Conservation (phyloP, 2,113 vertebrate species). For the Leucopternis melanops region DNA sequence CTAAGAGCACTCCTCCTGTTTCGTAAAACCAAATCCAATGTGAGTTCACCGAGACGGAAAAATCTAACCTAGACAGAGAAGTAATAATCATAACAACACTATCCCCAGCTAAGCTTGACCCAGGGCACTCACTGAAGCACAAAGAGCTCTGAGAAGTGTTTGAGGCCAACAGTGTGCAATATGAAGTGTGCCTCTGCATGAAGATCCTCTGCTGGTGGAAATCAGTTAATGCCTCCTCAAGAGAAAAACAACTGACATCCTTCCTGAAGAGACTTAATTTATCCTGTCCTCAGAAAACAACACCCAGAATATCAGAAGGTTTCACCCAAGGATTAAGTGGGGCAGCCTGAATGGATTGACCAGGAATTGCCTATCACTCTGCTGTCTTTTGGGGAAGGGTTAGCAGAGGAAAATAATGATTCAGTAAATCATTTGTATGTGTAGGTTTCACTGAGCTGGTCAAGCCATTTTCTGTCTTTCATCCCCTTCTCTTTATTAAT, state of each 20-base stretch:
- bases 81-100: neutral
- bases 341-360: neutral
- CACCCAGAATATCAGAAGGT: neutral
- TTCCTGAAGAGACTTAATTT: neutral
- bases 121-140: neutral
- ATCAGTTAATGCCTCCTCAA: neutral
- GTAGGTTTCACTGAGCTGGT: neutral
- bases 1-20: neutral
- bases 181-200: neutral
- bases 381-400: neutral
- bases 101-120: neutral
- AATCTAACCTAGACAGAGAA: neutral
- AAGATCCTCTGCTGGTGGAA: neutral
- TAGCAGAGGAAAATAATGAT: neutral
- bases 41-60: neutral
- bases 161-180: neutral
- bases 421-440: neutral
- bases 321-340: neutral
- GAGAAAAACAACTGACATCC: neutral
- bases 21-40: neutral
- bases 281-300: neutral
- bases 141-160: neutral
- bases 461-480: neutral
- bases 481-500: neutral
- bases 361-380: neutral